These are phyloP conservation scores for Sebastes iracundus DNA, from an alignment of 2,797 vertebrate species.

Conservation along the genomic window DNA sequence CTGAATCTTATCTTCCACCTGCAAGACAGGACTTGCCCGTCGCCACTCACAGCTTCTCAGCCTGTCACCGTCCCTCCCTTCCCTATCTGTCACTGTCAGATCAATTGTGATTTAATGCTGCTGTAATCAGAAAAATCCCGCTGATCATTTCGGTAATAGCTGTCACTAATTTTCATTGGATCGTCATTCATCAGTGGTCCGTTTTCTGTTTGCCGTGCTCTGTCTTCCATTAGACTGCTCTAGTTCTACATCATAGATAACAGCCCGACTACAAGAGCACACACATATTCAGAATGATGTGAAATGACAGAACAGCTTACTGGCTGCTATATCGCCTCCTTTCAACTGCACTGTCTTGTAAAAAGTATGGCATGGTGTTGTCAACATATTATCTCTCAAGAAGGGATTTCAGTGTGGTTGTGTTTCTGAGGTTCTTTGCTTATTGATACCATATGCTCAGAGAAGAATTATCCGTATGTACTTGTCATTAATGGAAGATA, in stretches of 20 bases:
- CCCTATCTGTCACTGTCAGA: slow-evolving; percentile 58
- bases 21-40: slow-evolving; percentile 6
- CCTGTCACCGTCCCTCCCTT: slow-evolving; percentile 16
- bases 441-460: not conserved
- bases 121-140: slow-evolving; percentile 30
- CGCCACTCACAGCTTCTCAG: slow-evolving; percentile 22
- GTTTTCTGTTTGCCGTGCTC: slow-evolving; percentile 31
- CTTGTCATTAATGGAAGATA: slow-evolving; percentile 9
- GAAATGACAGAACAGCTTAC: slow-evolving; percentile 20
- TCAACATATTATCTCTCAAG: not conserved
- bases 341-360: slow-evolving; percentile 19
- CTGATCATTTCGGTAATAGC: slow-evolving; percentile 41
- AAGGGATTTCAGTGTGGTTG: not conserved
- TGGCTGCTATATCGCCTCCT: not conserved
- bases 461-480: not conserved
- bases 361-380: slow-evolving; percentile 7
- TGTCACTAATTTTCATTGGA: slow-evolving; percentile 54
- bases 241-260: slow-evolving; percentile 19
- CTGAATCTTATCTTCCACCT: slow-evolving; percentile 50
- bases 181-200: slow-evolving; percentile 49
- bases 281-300: slow-evolving; percentile 32
- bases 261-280: slow-evolving; percentile 14
- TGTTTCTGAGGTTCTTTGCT: not conserved
- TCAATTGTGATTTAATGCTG: slow-evolving; percentile 56
- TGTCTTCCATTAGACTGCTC: slow-evolving; percentile 43